Conservation (phyloP, 2,888 invertebrate genomes). For the Callinectes sapidus region DNA sequence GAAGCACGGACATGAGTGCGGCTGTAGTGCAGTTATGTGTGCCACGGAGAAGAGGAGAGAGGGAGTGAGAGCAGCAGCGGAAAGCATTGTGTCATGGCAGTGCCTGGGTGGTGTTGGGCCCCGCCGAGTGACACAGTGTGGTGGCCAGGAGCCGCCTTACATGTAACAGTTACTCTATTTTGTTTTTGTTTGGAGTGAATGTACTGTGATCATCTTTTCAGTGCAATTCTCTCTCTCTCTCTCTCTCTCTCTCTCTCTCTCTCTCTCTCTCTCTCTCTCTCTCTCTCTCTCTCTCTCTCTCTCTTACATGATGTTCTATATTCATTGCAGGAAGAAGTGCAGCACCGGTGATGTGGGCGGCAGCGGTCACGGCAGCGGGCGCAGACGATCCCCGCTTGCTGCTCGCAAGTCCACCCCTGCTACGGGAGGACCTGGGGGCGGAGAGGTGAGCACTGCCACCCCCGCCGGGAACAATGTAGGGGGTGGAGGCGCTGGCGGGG, state of each 20-base stretch:
- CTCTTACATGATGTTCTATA: not conserved
- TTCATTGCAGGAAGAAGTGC: constrained; percentile 55
- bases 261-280: not conserved
- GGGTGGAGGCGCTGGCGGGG: constrained; percentile 25
- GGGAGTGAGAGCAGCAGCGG: not conserved
- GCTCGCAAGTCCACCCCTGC: constrained; percentile 58
- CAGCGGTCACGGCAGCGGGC: constrained; percentile 51
- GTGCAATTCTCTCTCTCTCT: constrained; percentile 20
- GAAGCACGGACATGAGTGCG: not conserved
- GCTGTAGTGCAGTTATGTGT: not conserved
- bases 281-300: constrained; percentile 11
- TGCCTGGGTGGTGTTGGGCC: not conserved
- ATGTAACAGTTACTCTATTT: not conserved
- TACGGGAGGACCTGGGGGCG: not conserved
- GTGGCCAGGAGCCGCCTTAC: not conserved
- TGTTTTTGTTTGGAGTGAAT: not conserved
- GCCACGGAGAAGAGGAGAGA: not conserved
- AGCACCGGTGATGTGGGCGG: constrained; percentile 60
- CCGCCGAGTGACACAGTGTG: not conserved
- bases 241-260: constrained; percentile 31
- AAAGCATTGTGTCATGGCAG: not conserved
- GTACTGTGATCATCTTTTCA: not conserved
- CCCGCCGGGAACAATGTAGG: constrained; percentile 14
- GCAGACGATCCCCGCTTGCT: constrained; percentile 56
- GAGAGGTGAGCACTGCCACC: not conserved